A percentile compares a stretch with the other conserved stretches of the same genome.
Evolutionary conservation across 2,113 vertebrate genomes (phyloP).

Genomic region (Coryphaenoides rupestris): DNA sequence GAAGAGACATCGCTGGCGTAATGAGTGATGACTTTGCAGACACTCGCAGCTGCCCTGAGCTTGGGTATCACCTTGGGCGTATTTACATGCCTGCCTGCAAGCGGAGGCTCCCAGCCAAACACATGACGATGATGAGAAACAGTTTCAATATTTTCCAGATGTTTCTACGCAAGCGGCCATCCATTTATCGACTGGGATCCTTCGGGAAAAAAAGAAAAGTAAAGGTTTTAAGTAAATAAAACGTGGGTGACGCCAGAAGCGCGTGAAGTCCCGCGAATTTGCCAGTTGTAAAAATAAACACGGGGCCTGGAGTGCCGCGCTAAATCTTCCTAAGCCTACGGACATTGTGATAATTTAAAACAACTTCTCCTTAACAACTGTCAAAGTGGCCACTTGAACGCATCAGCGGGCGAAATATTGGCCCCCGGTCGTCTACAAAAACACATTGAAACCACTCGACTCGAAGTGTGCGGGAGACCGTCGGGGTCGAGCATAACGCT

Average conservation of each 20-base stretch:
- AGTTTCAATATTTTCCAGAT: conserved; percentile 65
- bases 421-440: background rate
- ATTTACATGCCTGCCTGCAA: conserved; percentile 35
- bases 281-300: conserved; percentile 26
- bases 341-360: conserved; percentile 28
- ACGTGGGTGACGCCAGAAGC: conserved; percentile 17
- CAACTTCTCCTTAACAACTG: conserved; percentile 15
- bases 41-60: conserved; percentile 47
- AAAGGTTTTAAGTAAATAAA: conserved; percentile 18
- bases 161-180: conserved; percentile 39
- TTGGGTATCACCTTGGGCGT: conserved; percentile 8
- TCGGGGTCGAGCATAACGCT: background rate
- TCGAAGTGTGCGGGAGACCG: background rate
- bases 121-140: conserved; percentile 60
- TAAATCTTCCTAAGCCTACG: conserved; percentile 2
- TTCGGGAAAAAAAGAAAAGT: conserved; percentile 12
- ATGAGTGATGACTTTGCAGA: conserved; percentile 25
- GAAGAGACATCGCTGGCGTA: conserved; percentile 27
- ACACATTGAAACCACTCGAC: background rate
- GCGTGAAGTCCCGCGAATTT: conserved; percentile 3
- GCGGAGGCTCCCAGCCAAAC: conserved; percentile 46
- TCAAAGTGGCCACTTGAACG: background rate
- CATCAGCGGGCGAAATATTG: conserved; percentile 2
- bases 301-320: conserved; percentile 9
- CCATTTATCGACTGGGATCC: conserved; percentile 29